Evolutionary conservation across 2,888 invertebrate species (phyloP), one percentile per base, ranked within the genome.

Genomic region (Nomada lathburiana): DNA sequence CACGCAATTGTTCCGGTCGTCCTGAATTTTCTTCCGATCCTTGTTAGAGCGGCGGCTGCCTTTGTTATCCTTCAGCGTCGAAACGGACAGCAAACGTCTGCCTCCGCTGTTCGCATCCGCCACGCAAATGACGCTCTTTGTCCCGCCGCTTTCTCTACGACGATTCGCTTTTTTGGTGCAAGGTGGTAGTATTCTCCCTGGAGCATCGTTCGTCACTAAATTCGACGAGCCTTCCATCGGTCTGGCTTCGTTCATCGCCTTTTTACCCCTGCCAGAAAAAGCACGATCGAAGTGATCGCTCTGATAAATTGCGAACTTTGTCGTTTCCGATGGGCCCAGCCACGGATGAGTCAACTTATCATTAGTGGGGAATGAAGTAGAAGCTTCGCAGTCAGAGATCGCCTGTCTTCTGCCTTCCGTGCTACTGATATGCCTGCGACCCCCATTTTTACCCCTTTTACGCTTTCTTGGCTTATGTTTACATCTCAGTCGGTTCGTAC

Each of bases 11-110:
- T 16, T 47, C 47, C 47, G 13, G 2, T n/a, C 29, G 1, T 44
- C 23, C 16, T 68, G 63, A 23, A 52, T 29, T n/a, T 71, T 70
- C 44, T 80, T 59, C 7, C 13, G 16, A 2, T 65, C 42, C 13
- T 65, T 47, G 4, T 1, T n/a, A 9, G 68, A 3, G 9, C 57
- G 13, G 1, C 18, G 50, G 0, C 16, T 2, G 3, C 16, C 36
- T 16, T 73, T 64, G 11, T 1, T 20, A 0, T 20, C 23, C n/a
- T 63, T 47, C 4, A 13, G 9, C 2, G 16, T 18, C 23, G n/a
- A 42, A 18, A 82, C 13, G n/a, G 82, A 80, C 60, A 82, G 18
- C 18, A 82, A 29, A 44, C 81, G 80, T n/a, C 81, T 72, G 59
- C 59, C 59, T 11, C 47, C 20, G 7, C 36, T 64, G 20, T 63